Evolutionary conservation across 2,888 invertebrate species (phyloP).

Genomic region (Caenorhabditis sp.): DNA sequence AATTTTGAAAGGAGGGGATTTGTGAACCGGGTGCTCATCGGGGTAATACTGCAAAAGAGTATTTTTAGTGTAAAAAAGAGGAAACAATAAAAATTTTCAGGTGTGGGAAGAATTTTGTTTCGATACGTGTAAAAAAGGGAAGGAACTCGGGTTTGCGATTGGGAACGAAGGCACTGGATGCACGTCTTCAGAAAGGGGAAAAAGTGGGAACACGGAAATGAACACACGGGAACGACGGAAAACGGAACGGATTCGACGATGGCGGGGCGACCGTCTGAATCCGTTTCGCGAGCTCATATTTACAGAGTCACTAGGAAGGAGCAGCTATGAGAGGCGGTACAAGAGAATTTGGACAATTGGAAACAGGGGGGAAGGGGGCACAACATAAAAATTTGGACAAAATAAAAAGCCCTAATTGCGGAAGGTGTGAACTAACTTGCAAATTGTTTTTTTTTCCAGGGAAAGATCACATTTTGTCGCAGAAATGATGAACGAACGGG

Average conservation of each 20-base stretch:
- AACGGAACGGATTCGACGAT: no score
- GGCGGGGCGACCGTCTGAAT: no score
- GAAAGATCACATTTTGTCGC: slow-evolving; percentile 39
- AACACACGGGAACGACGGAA: no score
- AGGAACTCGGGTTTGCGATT: slow-evolving; percentile 25
- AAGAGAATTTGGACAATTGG: background rate
- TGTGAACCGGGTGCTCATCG: no score
- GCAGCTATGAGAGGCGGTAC: background rate
- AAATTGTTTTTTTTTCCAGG: slow-evolving; percentile 2
- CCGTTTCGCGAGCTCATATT: slow-evolving; percentile 27
- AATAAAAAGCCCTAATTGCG: background rate
- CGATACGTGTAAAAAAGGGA: slow-evolving; percentile 17
- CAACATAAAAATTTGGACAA: background rate
- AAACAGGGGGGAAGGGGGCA: background rate
- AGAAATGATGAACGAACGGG: slow-evolving; percentile 32
- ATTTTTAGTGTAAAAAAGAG: no score
- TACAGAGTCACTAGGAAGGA: slow-evolving; percentile 8
- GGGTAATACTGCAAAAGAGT: no score
- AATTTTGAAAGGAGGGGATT: no score
- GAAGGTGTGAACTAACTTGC: background rate
- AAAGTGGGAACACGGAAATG: no score
- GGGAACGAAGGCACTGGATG: slow-evolving; percentile 42
- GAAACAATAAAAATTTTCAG: no score
- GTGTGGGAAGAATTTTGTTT: no score
- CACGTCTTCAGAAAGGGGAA: slow-evolving; percentile 12